Evolutionary conservation across 2,888 invertebrate genomes (phyloP), one percentile per base, ranked within the genome.

Genomic region (Pheosia tremula): DNA sequence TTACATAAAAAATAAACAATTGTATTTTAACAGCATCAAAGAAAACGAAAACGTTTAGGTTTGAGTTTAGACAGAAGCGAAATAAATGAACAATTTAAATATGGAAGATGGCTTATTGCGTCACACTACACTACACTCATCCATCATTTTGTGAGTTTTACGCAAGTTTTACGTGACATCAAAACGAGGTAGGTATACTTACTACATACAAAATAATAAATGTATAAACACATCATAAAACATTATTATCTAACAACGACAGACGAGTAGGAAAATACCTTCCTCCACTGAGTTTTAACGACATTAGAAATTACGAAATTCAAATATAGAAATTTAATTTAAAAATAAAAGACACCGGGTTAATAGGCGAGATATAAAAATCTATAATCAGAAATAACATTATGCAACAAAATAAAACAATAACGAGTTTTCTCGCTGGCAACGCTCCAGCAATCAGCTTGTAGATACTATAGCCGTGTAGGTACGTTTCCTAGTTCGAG

Each of bases 401-500:
- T 78, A 82, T 81, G 84, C 82, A 84, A 83, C 66, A 71, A 74
- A 65, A 72, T 74, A 77, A 77, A 80, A 78, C 69, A 74, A 71
- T 76, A 76, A 74, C 73, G 67, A 72, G 73, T 74, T 82, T 77
- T 79, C 73, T 71, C 50, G 56, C 67, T 87, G 87, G 87, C 81
- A 43, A 0, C 4, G 0, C 10, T 66, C 83, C 86, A 86, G 75
- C 47, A 36, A 58, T 68, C 61, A 64, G 66, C 68, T 66, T 66
- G 67, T 67, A 68, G 43, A 60, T 50, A 56, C 50, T 56, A 37
- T 13, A 13, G 45, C 36, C 13, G 56, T 38, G 58, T 66, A 56
- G 61, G 47, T 49, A 56, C 41, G 57, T 66, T 62, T 66, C 56
- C 64, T 59, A 63, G 60, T n/a, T 61, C 66, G 56, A 58, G 60